Evolutionary conservation across 2,888 invertebrate genomes (phyloP).

Genomic region (Odontocolon sp.): DNA sequence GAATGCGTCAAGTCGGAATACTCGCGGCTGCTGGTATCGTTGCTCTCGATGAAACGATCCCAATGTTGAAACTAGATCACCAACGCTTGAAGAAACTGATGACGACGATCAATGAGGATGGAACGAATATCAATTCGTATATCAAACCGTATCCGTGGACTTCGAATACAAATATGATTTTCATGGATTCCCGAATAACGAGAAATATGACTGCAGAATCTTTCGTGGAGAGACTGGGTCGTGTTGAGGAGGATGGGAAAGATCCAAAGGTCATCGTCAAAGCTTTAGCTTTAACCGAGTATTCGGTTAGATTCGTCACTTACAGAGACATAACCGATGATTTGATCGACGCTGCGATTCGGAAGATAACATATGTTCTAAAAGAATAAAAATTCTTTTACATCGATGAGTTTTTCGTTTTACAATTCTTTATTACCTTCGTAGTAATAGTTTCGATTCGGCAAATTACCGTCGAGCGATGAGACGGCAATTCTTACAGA

Average conservation of each 20-base stretch:
- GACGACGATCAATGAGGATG: conserved; percentile 84
- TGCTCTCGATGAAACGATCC: conserved; percentile 90
- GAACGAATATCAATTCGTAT: no score
- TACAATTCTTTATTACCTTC: conserved; percentile 50
- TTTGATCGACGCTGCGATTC: conserved; percentile 86
- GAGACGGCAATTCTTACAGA: neutral
- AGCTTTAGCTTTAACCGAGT: conserved; percentile 83
- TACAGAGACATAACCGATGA: conserved; percentile 88
- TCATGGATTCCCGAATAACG: conserved; percentile 82
- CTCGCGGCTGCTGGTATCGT: conserved; percentile 94
- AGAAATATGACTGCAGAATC: conserved; percentile 80
- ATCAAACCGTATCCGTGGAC: conserved; percentile 84
- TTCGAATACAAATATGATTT: conserved; percentile 91
- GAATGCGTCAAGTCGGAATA: conserved; percentile 95
- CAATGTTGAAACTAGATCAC: conserved; percentile 89
- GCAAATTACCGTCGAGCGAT: neutral
- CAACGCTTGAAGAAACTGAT: conserved; percentile 86
- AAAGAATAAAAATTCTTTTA: conserved; percentile 82
- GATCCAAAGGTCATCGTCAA: conserved; percentile 84
- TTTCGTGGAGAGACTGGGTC: conserved; percentile 82
- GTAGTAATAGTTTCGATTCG: conserved; percentile 20
- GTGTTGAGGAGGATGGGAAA: conserved; percentile 81
- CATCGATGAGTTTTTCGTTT: neutral
- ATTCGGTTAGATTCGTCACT: conserved; percentile 86
- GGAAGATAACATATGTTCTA: conserved; percentile 87